Evolutionary conservation across 2,113 vertebrate species (phyloP).

Genomic region (Chlorocebus sabaeus): DNA sequence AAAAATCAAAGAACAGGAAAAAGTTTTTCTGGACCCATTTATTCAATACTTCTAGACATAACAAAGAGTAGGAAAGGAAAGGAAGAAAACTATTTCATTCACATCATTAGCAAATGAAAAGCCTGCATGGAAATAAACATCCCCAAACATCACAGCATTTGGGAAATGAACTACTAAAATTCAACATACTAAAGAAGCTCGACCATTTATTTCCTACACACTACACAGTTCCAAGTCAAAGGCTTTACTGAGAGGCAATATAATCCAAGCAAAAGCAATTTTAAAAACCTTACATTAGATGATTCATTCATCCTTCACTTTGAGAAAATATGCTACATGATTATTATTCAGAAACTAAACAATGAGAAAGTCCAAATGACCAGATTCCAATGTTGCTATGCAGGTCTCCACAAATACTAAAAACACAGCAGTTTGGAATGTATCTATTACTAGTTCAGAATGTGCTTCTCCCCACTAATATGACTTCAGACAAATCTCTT

Average conservation of each 20-base stretch:
- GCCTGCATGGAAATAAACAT: not conserved
- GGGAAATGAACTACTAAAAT: not conserved
- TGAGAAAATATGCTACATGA: not conserved
- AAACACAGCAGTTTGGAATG: not conserved
- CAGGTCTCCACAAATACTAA: not conserved
- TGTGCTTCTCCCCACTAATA: not conserved
- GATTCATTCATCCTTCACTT: not conserved
- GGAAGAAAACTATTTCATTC: not conserved
- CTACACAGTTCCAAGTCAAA: not conserved
- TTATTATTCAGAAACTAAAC: conserved; percentile 24
- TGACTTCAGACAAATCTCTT: not conserved
- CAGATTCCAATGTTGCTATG: not conserved
- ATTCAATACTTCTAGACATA: not conserved
- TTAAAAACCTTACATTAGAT: not conserved
- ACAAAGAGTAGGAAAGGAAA: not conserved
- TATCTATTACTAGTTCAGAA: not conserved
- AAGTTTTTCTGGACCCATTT: not conserved
- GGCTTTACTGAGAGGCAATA: not conserved
- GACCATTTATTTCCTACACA: not conserved
- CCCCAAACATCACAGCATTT: not conserved
- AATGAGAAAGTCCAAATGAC: not conserved
- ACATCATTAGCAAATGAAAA: not conserved
- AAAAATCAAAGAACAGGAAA: not conserved
- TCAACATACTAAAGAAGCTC: not conserved
- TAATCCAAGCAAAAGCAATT: not conserved